Evolutionary conservation across 2,888 invertebrate species (phyloP), one percentile per base, ranked within the genome.

Genomic region (Drosophila pseudotalamancana): DNA sequence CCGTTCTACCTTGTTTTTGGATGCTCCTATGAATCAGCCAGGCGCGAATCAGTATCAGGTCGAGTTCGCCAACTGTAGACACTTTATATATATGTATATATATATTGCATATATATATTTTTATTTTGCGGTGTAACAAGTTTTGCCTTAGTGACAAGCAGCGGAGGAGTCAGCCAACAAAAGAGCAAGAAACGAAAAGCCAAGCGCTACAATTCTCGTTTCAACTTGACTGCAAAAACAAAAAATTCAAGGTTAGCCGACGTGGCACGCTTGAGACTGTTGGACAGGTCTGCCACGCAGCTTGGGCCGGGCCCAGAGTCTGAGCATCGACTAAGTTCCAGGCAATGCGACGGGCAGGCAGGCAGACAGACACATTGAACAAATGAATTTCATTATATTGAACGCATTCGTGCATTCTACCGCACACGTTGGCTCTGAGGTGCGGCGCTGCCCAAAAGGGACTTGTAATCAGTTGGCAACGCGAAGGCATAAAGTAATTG

Each of bases 401-500:
- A 82, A 85, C 83, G 79, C 81, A 85, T 85, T 85, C 81, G 74
- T 72, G 80, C 82, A 85, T 85, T 85, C 67, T 81, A 82, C 81
- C 81, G 86, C 81, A 81, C 81, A 81, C 86, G 81, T 75, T 63
- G 74, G 64, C 43, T 57, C 50, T 61, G 65, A 85, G 79, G 83
- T 82, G 86, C 80, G 73, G 59, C 51, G 71, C 50, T 50, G 54
- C 48, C 69, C 69, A 69, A 72, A 71, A 77, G 83, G 85, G 66
- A 72, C 84, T 85, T 81, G 86, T 81, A 81, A 81, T 81, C 81
- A 81, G 86, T 79, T 85, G 83, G 83, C 77, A 85, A 63, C 68
- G 83, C 83, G 80, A 85, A 82, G 79, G 80, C 81, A 81, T 81
- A 82, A 81, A 85, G 81, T 81, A 81, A 81, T 81, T 81, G 86